Base-by-base conservation (phyloP, 1,140 invertebrate genomes). In the Drosophila orena region DNA sequence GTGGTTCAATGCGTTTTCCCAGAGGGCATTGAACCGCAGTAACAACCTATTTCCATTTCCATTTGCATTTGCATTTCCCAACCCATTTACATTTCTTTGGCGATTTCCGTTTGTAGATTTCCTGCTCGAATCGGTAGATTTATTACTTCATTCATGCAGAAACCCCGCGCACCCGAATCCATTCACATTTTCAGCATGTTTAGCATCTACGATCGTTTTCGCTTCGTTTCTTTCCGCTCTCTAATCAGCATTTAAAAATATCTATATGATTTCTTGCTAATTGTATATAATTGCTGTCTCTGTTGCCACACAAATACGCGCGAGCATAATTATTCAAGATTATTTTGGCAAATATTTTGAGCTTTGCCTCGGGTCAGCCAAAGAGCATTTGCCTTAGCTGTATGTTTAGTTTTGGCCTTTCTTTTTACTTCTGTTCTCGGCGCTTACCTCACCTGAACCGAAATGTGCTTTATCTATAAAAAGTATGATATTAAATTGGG, bases 251-350 rank as follows among this genome's bases (percentile, higher is more conserved):
- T 70, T 64, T 37, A 58, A 80, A 57, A 76, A 66, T 80, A 76
- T 61, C 47, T 35, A 64, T n/a, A 55, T 50, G 34, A n/a, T 52
- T 38, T 55, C 49, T 73, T 17, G 53, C 49, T 83, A 79, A 83
- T 83, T 83, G 64, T 84, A n/a, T 79, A 52, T 75, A 70, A 79
- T 83, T 83, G 38, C 60, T 47, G 52, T 30, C 30, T 55, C 46
- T 49, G 55, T 12, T 70, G 44, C 50, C 49, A 37, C 20, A 20
- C 20, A 54, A 49, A 53, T 53, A 34, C 10, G 37, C 10, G 20
- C 27, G 35, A 15, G 22, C 24, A 72, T 81, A 85, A 86, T 77
- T 86, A 75, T 81, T 74, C 74, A 66, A 77, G 81, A 69, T 81
- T 86, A 81, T 65, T 60, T 64, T 85, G 46, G 70, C 58, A 76